Percentiles rank a stretch among this genome's conserved stretches.
Conservation (phyloP, 2,888 invertebrate genomes). For the Pollenia griseotomentosa region DNA sequence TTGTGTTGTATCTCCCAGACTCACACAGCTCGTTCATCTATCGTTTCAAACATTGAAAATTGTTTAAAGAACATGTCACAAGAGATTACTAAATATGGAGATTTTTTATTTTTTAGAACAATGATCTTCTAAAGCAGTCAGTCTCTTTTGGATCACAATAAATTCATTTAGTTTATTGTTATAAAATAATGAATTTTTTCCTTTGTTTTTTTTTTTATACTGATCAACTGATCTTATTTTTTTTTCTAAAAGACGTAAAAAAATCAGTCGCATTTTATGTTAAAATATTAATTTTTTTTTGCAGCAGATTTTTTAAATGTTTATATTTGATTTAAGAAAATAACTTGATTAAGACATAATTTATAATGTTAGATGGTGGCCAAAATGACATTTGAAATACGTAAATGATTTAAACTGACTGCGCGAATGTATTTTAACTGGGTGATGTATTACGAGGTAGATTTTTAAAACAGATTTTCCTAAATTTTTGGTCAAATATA, state of each 20-base stretch:
- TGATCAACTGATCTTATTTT: neutral
- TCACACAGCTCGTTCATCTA: slow-evolving; percentile 27
- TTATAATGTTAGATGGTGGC: slow-evolving; percentile 6
- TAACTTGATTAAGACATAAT: slow-evolving; percentile 31
- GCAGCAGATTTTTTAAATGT: neutral
- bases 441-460: too few relatives aligned
- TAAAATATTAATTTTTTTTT: slow-evolving; percentile 14
- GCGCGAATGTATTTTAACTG: neutral
- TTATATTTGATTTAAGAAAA: neutral
- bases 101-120: slow-evolving; percentile 22
- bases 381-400: slow-evolving; percentile 2
- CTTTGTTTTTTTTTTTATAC: neutral
- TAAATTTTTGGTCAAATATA: too few relatives aligned
- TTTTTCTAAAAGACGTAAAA: neutral
- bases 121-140: slow-evolving; percentile 40
- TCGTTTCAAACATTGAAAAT: slow-evolving; percentile 32
- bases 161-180: slow-evolving; percentile 55
- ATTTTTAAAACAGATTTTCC: too few relatives aligned
- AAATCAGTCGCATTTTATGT: slow-evolving; percentile 24
- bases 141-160: slow-evolving; percentile 24
- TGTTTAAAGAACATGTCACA: slow-evolving; percentile 65
- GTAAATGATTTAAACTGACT: neutral
- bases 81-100: slow-evolving; percentile 58
- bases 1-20: neutral
- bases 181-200: slow-evolving; percentile 34